Base-by-base conservation (phyloP, 2,888 invertebrate genomes). In the Sceliomorpha sp. region DNA sequence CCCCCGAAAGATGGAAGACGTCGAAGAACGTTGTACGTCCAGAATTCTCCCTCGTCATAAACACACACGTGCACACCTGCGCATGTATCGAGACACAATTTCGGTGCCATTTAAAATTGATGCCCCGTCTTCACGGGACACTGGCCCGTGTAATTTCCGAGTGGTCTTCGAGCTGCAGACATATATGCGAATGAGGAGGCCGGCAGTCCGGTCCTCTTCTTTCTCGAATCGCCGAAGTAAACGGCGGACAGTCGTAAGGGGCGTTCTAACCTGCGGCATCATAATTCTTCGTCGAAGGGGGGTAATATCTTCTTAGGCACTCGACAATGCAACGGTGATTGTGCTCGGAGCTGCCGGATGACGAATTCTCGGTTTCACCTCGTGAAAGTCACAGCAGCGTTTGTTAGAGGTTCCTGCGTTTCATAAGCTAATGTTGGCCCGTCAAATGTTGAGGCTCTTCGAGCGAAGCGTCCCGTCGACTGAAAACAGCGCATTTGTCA, bases 401-500 rank as follows among this genome's bases (percentile, higher is more conserved):
- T 82, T 81, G 83, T 85, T 77, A 78, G 69, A 58, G 71, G 70
- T 73, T 69, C 58, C 70, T 50, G 32, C 67, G 60, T 77, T 76
- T 75, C 76, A 73, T 76, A 75, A 78, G 76, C 77, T 80, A 80
- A 79, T 77, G 79, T 79, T 74, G 75, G 75, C 75, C 77, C 80
- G 79, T 81, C 80, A 80, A 78, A 81, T 70, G 74, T 53, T 12
- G 31, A 34, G 14, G 39, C 48, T 29, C 17, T 44, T 40, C 34
- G 40, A 37, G 9, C 39, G 72, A 60, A 20, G 20, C 51, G 64
- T 56, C 69, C 63, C 59, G 74, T 72, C 69, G 69, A 75, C 77
- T 81, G 80, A 83, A 86, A 86, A 83, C 85, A 80, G 77, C 79
- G 76, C 87, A 87, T 87, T 87, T 84, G 81, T 87, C 85, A 86